Percentiles rank a stretch among this genome's conserved stretches.
These are phyloP conservation scores for Agrilus biguttatus DNA, from an alignment of 2,888 invertebrate genomes.

Conservation along the genomic window DNA sequence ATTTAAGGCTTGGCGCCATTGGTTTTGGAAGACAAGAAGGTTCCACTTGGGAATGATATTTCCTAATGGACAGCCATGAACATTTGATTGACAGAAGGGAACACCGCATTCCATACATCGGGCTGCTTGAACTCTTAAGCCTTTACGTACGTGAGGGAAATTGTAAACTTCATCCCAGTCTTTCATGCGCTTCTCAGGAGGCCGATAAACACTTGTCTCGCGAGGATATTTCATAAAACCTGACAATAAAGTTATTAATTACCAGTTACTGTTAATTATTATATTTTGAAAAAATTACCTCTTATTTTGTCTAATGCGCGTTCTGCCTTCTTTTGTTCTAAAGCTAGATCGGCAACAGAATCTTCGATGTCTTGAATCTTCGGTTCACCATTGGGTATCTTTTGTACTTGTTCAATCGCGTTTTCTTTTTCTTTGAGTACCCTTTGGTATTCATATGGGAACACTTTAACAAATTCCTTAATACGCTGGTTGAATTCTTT, in stretches of 20 bases:
- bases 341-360: constrained; percentile 58
- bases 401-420: constrained; percentile 10
- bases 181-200: constrained; percentile 67
- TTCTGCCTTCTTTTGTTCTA: constrained; percentile 69
- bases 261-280: background rate
- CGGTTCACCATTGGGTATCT: constrained; percentile 24
- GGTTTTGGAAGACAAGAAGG: constrained; percentile 83
- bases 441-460: constrained; percentile 92
- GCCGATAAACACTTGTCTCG: constrained; percentile 74
- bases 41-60: constrained; percentile 99
- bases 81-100: constrained; percentile 87
- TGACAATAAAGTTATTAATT: constrained; percentile 30
- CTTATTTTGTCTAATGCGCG: constrained; percentile 68
- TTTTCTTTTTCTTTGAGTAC: constrained; percentile 54
- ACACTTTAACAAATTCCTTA: constrained; percentile 82
- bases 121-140: constrained; percentile 81
- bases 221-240: constrained; percentile 96
- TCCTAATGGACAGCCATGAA: constrained; percentile 91
- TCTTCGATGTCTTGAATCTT: constrained; percentile 71
- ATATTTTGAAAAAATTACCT: constrained; percentile 17
- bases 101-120: constrained; percentile 99
- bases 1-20: constrained; percentile 87
- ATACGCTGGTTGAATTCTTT: constrained; percentile 60
- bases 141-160: constrained; percentile 69
- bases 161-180: constrained; percentile 98